Percentiles rank a stretch among this genome's conserved stretches.
Conservation (phyloP, 2,797 vertebrate species). For the Pangasius krempfi region DNA sequence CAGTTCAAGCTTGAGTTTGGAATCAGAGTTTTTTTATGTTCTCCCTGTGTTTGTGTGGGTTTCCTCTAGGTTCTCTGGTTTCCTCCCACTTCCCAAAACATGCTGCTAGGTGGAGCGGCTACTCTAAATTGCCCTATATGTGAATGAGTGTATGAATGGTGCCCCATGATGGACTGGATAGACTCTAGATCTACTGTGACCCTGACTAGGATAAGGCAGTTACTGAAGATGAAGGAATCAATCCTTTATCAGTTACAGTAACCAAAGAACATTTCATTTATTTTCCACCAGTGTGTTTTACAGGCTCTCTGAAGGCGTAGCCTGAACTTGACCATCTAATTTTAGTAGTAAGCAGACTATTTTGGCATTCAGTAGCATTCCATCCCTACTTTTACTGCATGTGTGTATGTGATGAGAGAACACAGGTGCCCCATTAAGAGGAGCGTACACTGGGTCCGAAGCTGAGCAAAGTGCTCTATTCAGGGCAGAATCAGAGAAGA, state of each 20-base stretch:
- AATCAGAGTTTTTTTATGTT: neutral
- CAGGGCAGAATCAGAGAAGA: constrained; percentile 46
- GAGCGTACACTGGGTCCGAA: constrained; percentile 28
- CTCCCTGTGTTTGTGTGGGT: neutral
- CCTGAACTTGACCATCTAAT: constrained; percentile 17
- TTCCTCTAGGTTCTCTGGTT: neutral
- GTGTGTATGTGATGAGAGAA: constrained; percentile 24
- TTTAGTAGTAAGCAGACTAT: constrained; percentile 9
- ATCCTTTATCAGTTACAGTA: neutral
- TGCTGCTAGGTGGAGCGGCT: neutral
- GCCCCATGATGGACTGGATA: neutral
- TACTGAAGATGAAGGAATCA: neutral
- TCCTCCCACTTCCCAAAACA: neutral
- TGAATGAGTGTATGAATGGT: neutral
- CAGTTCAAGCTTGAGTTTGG: neutral
- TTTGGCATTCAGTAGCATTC: neutral
- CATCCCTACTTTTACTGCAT: constrained; percentile 14
- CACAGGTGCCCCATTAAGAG: constrained; percentile 39
- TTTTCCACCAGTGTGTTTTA: constrained; percentile 11
- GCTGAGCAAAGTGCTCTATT: constrained; percentile 47
- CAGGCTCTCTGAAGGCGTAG: neutral
- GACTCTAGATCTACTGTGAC: neutral
- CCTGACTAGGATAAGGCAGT: neutral
- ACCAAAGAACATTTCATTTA: neutral
- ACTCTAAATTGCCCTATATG: neutral